Evolutionary conservation across 2,113 vertebrate genomes (phyloP).

Genomic region (Gopherus flavomarginatus): DNA sequence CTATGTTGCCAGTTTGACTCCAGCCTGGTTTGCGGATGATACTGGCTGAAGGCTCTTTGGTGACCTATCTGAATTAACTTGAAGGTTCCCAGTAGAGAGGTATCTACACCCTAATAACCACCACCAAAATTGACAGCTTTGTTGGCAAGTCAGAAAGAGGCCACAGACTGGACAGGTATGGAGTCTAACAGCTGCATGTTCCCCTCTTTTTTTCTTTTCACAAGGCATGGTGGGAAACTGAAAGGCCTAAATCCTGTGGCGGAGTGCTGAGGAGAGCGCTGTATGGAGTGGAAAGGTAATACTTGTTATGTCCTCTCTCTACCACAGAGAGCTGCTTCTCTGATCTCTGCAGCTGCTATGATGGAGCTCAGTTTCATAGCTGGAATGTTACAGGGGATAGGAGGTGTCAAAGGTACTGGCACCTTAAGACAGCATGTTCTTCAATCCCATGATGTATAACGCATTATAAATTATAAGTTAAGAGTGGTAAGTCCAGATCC

Average conservation of each 20-base stretch:
- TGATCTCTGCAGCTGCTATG: background rate
- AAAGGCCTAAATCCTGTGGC: background rate
- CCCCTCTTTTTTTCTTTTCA: background rate
- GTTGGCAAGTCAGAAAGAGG: background rate
- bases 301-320: fast-evolving
- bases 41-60: background rate
- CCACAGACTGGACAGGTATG: background rate
- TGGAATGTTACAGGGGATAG: background rate
- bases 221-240: background rate
- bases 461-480: background rate
- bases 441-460: background rate
- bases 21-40: background rate
- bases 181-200: background rate
- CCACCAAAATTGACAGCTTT: background rate
- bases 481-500: background rate
- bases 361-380: background rate
- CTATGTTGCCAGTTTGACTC: background rate
- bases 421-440: background rate
- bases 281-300: background rate
- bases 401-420: background rate
- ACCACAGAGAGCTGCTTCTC: background rate
- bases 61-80: background rate
- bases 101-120: too few relatives aligned
- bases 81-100: background rate
- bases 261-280: background rate